Evolutionary conservation across 2,797 vertebrate genomes (phyloP).

Genomic region (Propithecus perrieri): DNA sequence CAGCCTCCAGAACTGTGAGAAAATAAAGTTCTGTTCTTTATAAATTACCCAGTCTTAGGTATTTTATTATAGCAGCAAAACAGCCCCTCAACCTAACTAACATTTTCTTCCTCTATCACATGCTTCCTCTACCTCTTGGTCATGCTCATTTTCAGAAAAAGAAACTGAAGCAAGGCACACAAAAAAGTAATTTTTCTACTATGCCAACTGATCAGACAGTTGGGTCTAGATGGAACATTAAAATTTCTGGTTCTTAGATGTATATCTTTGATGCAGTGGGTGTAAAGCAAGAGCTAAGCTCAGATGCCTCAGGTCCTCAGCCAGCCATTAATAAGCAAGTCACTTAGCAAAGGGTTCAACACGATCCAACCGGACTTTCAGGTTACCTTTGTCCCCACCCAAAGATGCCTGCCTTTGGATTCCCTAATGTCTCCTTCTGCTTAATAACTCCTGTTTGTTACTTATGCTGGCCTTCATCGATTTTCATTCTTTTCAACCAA

Average conservation of each 20-base stretch:
- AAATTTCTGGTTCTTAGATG: not conserved
- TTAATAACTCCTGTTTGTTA: not conserved
- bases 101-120: not conserved
- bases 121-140: not conserved
- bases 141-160: not conserved
- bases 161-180: not conserved
- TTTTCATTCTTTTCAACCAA: not conserved
- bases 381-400: not conserved
- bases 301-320: too few species aligned
- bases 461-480: not conserved
- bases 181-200: not conserved
- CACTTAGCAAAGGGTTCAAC: not conserved
- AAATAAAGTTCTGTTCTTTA: not conserved
- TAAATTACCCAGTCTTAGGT: not conserved
- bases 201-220: not conserved
- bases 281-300: not conserved
- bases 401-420: not conserved
- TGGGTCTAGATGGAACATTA: not conserved
- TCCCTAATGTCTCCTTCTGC: not conserved
- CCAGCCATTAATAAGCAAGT: not conserved
- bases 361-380: not conserved
- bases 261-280: not conserved
- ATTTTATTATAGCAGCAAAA: not conserved
- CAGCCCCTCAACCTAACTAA: not conserved
- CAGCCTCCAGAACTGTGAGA: not conserved